Evolutionary conservation across 2,113 vertebrate genomes (phyloP).

Genomic region (Scortum barcoo): DNA sequence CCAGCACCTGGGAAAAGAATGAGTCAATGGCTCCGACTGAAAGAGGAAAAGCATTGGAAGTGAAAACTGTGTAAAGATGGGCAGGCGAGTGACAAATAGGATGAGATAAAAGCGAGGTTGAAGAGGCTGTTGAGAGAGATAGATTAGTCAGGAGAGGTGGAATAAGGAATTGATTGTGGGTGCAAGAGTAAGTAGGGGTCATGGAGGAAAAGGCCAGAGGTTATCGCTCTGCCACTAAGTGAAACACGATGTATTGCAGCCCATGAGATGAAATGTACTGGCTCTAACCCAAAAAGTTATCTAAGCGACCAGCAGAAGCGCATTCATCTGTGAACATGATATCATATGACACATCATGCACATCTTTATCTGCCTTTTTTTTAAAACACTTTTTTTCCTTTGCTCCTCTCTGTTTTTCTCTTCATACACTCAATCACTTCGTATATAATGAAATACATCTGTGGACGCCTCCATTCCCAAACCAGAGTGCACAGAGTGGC

Average conservation of each 20-base stretch:
- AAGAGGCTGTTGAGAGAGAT: conserved; percentile 33
- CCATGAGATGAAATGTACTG: conserved; percentile 36
- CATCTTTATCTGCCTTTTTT: conserved; percentile 3
- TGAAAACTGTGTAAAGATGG: conserved; percentile 9
- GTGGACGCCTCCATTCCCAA: neutral
- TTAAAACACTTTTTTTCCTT: conserved; percentile 8
- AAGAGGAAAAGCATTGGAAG: conserved; percentile 6
- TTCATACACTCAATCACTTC: neutral
- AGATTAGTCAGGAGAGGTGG: conserved; percentile 23
- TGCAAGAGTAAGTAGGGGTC: conserved; percentile 31
- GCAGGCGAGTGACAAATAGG: conserved; percentile 41
- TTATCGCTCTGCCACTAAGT: conserved; percentile 52
- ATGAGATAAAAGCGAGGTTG: conserved; percentile 36
- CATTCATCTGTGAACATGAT: conserved; percentile 30
- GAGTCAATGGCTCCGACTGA: neutral
- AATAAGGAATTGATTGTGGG: conserved; percentile 17
- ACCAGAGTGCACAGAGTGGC: neutral
- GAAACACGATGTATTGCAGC: conserved; percentile 47
- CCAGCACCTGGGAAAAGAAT: conserved; percentile 3
- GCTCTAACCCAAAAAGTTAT: conserved; percentile 19
- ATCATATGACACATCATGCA: conserved; percentile 20
- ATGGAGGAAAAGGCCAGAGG: conserved; percentile 50
- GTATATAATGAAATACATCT: neutral
- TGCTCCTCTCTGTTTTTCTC: conserved; percentile 20
- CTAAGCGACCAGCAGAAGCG: neutral